These are phyloP conservation scores for Drosophila pseudotakahashii DNA, from an alignment of 2,888 invertebrate species.

Conservation along the genomic window DNA sequence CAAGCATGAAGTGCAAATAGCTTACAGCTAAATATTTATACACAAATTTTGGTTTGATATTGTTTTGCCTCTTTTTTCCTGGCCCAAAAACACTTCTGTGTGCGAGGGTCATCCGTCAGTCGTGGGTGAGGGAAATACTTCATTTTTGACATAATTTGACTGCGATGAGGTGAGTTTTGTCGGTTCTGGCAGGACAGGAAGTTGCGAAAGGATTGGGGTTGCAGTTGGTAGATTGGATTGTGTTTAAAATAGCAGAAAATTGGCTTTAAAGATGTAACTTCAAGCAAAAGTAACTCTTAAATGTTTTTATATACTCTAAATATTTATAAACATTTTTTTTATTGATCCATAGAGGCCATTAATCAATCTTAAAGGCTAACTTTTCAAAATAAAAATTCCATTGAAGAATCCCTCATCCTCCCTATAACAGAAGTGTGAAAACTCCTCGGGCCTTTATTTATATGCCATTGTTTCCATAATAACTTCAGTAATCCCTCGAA, in stretches of 20 bases:
- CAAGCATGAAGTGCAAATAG: slow-evolving; percentile 79
- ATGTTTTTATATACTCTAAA: neutral
- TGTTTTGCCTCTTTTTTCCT: slow-evolving; percentile 17
- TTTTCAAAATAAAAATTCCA: too few species aligned
- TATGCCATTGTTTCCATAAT: slow-evolving; percentile 38
- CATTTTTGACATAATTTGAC: slow-evolving; percentile 49
- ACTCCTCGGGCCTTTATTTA: slow-evolving; percentile 21
- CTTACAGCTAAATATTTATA: slow-evolving; percentile 75
- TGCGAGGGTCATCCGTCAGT: slow-evolving; percentile 35
- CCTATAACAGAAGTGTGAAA: neutral
- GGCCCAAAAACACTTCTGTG: slow-evolving; percentile 12
- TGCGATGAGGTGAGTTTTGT: slow-evolving; percentile 16
- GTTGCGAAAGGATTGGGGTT: neutral
- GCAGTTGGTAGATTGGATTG: neutral
- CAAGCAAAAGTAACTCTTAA: neutral
- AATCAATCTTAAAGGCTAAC: too few species aligned
- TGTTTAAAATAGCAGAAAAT: too few species aligned
- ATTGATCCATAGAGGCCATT: neutral
- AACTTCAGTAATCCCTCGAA: slow-evolving; percentile 53
- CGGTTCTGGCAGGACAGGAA: neutral
- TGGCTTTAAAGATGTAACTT: neutral
- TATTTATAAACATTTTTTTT: neutral
- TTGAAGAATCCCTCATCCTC: neutral
- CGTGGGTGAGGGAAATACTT: slow-evolving; percentile 29
- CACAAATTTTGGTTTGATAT: slow-evolving; percentile 56